Evolutionary conservation across 2,888 invertebrate species (phyloP), one percentile per base, ranked within the genome.

Genomic region (Petrolisthes cinctipes): DNA sequence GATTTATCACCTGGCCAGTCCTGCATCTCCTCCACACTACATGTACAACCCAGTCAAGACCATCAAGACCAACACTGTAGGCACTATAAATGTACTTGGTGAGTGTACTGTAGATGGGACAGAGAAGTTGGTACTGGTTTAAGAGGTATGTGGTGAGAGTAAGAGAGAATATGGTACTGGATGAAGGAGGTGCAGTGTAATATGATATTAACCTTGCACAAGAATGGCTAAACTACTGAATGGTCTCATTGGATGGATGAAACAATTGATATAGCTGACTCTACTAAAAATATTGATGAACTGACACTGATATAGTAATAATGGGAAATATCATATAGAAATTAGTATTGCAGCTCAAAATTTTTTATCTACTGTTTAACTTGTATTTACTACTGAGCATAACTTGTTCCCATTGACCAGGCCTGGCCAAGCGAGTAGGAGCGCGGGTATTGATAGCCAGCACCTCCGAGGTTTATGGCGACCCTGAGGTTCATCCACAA

Each of bases 1-100:
- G 94, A 99, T 99, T 92, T 99, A 99, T 93, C 99, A 99, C 93
- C 94, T 99, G 92, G 99, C 99, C 23, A 99, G 99, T 92, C 99
- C 99, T 11, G 99, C 99, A 1, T 98, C 98, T 91, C 99, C 99
- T 51, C 99, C 98, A 0, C 99, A 99, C 94, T 99, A 99, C 92
- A 99, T 99, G 99, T 96, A 97, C 92, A 99, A 99, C 94, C 99
- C 99, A 57, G 99, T 99, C 4, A 99, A 99, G 94, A 99, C 99
- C 20, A 97, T 99, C 91, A 99, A 99, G 93, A 99, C 99, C 0
- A 99, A 99, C 93, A 98, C 99, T 0, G 94, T 99, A 92, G 99
- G 97, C 84, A 71, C 98, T 56, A 97, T 98, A 89, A 98, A 98
- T 93, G 96, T 98, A 94, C 94, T 98, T 92, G 97, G 97, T 96